A percentile compares a stretch with the other conserved stretches of the same genome.
phyloP scores from a whole-genome alignment of 2,888 invertebrate species.

The Diploptera punctata region DNA sequence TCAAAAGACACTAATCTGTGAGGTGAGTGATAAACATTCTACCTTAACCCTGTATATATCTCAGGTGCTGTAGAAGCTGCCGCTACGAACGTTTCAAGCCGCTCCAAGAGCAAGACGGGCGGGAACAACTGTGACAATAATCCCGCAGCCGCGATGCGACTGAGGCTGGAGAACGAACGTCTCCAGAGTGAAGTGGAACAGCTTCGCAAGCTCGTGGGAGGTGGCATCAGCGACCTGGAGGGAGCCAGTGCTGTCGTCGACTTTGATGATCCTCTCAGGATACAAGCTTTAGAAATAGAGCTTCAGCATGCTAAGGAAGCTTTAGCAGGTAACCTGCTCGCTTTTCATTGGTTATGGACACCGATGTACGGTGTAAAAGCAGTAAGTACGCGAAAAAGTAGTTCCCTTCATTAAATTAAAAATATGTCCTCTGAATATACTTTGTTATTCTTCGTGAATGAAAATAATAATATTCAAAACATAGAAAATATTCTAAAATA shows the following conservation, averaged over 20 bases:
- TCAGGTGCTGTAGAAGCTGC: conserved; percentile 6
- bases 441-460: no score
- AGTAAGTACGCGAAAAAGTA: no score
- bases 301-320: conserved; percentile 81
- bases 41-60: no score
- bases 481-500: no score
- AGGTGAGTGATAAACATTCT: no score
- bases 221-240: conserved; percentile 60
- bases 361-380: no score
- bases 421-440: no score
- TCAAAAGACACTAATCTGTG: no score
- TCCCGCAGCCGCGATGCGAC: conserved; percentile 54
- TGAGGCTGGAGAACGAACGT: conserved; percentile 79
- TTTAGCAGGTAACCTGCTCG: conserved; percentile 60
- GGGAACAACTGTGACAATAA: conserved; percentile 31
- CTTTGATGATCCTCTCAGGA: conserved; percentile 55
- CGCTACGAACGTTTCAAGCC: neutral
- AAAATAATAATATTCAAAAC: no score
- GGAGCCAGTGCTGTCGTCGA: conserved; percentile 58
- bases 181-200: conserved; percentile 74
- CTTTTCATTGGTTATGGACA: no score
- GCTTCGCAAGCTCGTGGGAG: conserved; percentile 69
- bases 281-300: conserved; percentile 71
- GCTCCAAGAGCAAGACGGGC: conserved; percentile 29
- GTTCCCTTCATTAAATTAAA: no score